Evolutionary conservation across 2,797 vertebrate genomes (phyloP).

Genomic region (Denticeps clupeoides): DNA sequence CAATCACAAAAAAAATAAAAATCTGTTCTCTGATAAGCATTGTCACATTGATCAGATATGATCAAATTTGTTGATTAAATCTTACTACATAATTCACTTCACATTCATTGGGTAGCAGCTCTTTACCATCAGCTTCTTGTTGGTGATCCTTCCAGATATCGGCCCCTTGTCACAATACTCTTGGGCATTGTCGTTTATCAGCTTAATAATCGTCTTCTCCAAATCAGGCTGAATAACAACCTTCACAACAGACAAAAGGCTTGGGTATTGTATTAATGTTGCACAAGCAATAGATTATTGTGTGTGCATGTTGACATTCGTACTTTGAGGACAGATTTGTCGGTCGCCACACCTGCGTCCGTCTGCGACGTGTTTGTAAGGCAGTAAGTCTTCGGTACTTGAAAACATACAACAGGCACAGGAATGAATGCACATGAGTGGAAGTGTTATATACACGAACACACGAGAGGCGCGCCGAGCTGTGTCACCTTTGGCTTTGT

Average conservation of each 20-base stretch:
- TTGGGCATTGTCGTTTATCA: slow-evolving; percentile 86
- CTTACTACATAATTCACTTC: neutral
- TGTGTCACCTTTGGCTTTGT: slow-evolving; percentile 54
- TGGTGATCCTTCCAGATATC: slow-evolving; percentile 83
- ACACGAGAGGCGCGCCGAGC: neutral
- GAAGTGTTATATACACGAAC: neutral
- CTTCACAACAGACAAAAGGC: slow-evolving; percentile 42
- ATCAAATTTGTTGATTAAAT: neutral
- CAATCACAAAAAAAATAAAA: neutral
- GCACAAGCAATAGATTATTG: neutral
- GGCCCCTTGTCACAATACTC: slow-evolving; percentile 74
- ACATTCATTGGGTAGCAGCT: too few relatives aligned
- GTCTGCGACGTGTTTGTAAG: slow-evolving; percentile 63
- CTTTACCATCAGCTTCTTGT: slow-evolving; percentile 85
- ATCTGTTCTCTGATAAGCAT: neutral
- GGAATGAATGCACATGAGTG: neutral
- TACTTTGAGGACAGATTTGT: slow-evolving; percentile 89
- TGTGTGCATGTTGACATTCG: slow-evolving; percentile 4
- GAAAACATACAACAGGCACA: neutral
- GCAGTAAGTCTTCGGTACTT: slow-evolving; percentile 89
- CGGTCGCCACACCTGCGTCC: slow-evolving; percentile 62
- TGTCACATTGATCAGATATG: neutral
- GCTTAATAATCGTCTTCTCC: slow-evolving; percentile 83
- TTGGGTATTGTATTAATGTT: neutral
- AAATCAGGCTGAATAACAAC: slow-evolving; percentile 79